Evolutionary conservation across 2,797 vertebrate species (phyloP), one percentile per base, ranked within the genome.

Genomic region (Phrynocephalus vlangalii): DNA sequence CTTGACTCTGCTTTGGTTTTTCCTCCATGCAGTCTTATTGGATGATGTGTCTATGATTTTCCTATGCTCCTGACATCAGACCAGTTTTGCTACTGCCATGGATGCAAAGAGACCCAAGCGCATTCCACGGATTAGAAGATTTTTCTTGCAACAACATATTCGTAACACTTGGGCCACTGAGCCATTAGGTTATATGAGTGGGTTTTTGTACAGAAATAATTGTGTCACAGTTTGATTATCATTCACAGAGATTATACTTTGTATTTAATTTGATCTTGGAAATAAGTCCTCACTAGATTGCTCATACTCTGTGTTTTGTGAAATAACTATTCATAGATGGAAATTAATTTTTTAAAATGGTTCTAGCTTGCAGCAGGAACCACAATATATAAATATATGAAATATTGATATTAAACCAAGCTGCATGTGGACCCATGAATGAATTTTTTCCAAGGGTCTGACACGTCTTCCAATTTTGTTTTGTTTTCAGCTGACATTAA

Each of bases 361-460:
- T 94, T 94, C 94, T 96, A 95, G 96, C 96, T 96, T 91, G 38
- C 95, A 95, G 93, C 85, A 89, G 94, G 93, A 96, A 96, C 92
- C 94, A 91, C 89, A 95, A 83, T 96, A 96, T 95, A 94, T 93
- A 94, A 96, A 91, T 89, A 92, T 91, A 96, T 96, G 95, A 97
- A 96, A 96, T 96, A 96, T 90, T 86, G 16, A 93, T 96, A 97
- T 96, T 97, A 96, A 96, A 96, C 96, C 96, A 97, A 97, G 95
- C 92, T 96, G 94, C 96, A 96, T 94, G 93, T 97, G 93, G 91
- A 95, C 95, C 3, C 56, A 86, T 90, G 90, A 94, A 95, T 89
- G 88, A 95, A 88, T 92, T 94, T 85, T 44, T 95, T 97, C 93
- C 90, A 96, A 95, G 92, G 94, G 94, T 94, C 92, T 95, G 94